Evolutionary conservation across 2,113 vertebrate species (phyloP), one percentile per base, ranked within the genome.

Genomic region (Ochotona princeps): DNA sequence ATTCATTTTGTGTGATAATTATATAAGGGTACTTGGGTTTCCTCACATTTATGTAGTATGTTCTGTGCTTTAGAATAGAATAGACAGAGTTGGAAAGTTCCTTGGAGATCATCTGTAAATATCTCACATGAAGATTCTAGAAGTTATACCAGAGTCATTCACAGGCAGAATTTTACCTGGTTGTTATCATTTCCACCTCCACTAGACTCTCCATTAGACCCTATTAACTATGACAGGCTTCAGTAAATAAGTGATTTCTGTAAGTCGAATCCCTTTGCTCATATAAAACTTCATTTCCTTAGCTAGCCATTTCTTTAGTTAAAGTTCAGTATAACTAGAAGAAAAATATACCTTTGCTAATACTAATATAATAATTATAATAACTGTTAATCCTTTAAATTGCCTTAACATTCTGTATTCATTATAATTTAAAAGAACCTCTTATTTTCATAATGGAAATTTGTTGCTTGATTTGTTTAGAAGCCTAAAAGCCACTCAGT

Each of bases 241-340:
- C 14, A 84, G 11, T 86, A 84, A 91, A 75, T 89, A 38, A 79
- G 35, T 83, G 76, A 83, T 83, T 14, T 57, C 54, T 83, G 32
- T 57, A 87, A 66, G 18, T 83, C 86, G 92, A 84, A 90, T 75
- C 94, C 15, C 92, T 6, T 78, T 87, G 63, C 69, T 87, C 5
- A 85, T 28, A 49, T 65, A 80, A 91, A 94, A 69, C 23, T 78
- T 83, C 61, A 44, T 44, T 44, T 44, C 47, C 89, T 35, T 47
- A 74, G 70, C 87, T 81, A 74, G 25, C 75, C 73, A 47, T 78
- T 87, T 94, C 8, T 26, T 94, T 87, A 87, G 20, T 76, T 95
- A 80, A 92, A 74, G 54, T 70, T 94, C 17, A 73, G 7, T 18
- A 32, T 72, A 72, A 60, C 61, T 18, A 87, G 75, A 86, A 70